Evolutionary conservation across 2,113 vertebrate genomes (phyloP).

Genomic region (Cephalopholis sonnerati): DNA sequence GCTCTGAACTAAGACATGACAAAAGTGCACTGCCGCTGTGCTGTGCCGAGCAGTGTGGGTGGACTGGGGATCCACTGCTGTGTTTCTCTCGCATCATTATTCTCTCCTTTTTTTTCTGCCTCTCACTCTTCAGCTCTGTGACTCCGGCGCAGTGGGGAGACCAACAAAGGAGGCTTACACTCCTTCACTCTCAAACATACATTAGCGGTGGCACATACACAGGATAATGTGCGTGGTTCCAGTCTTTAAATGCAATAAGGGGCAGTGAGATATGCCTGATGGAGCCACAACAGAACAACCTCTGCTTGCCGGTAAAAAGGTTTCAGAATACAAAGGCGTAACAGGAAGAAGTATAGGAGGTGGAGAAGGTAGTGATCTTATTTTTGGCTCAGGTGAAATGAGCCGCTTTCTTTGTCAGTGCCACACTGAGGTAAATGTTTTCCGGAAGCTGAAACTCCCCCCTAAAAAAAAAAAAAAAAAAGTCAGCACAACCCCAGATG

Average conservation of each 20-base stretch:
- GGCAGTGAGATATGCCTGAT: conserved; percentile 58
- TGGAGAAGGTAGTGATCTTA: conserved; percentile 28
- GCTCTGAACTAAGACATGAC: conserved; percentile 81
- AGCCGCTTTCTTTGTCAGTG: conserved; percentile 34
- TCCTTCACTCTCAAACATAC: conserved; percentile 72
- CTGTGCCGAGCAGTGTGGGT: conserved; percentile 79
- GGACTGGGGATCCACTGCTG: conserved; percentile 80
- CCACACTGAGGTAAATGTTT: conserved; percentile 39
- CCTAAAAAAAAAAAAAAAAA: neutral
- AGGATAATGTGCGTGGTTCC: conserved; percentile 56
- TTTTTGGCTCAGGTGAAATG: conserved; percentile 53
- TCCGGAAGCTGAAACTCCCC: neutral
- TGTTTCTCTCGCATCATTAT: conserved; percentile 81
- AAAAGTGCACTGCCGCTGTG: conserved; percentile 77
- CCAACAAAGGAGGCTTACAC: conserved; percentile 74
- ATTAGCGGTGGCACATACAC: conserved; percentile 66
- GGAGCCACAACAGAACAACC: conserved; percentile 42
- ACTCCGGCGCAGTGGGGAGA: conserved; percentile 75
- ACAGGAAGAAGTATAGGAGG: conserved; percentile 28
- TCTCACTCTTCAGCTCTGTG: conserved; percentile 76
- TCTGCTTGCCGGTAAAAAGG: conserved; percentile 48
- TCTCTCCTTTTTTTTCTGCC: conserved; percentile 52
- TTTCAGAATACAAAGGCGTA: conserved; percentile 38
- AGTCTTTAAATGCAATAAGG: conserved; percentile 66
- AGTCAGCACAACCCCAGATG: conserved; percentile 50